Evolutionary conservation across 1,140 invertebrate species (phyloP).

Genomic region (Catajapyx aquilonaris): DNA sequence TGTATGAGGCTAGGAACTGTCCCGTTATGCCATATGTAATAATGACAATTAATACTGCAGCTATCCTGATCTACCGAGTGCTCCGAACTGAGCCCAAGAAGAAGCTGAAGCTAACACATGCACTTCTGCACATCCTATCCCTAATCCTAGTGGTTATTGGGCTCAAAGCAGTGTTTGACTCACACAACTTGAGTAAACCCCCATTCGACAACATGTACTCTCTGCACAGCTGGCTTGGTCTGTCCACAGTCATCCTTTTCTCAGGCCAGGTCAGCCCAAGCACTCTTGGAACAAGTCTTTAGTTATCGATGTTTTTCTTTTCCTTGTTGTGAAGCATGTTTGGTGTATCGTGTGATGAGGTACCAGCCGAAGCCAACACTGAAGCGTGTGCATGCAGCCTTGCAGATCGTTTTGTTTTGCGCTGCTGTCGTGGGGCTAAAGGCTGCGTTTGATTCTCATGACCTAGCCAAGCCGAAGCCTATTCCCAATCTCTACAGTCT

Average conservation of each 20-base stretch:
- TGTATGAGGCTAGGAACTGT: too few relatives aligned
- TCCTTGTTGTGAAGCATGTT: constrained; percentile 36
- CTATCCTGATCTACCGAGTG: constrained; percentile 61
- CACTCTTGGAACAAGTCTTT: background rate
- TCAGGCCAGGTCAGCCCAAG: background rate
- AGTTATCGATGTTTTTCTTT: constrained; percentile 2
- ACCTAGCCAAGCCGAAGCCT: constrained; percentile 28
- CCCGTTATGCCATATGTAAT: too few relatives aligned
- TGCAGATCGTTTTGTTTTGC: constrained; percentile 43
- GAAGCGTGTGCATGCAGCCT: constrained; percentile 51
- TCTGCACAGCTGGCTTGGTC: constrained; percentile 4
- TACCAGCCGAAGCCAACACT: constrained; percentile 46
- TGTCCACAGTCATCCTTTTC: constrained; percentile 5
- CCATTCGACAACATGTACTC: constrained; percentile 5
- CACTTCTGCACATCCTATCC: background rate
- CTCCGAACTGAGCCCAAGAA: constrained; percentile 51
- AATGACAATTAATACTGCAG: too few relatives aligned
- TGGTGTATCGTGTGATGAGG: constrained; percentile 61
- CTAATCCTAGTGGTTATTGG: background rate
- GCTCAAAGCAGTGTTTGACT: constrained; percentile 3
- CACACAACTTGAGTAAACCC: constrained; percentile 4
- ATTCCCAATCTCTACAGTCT: constrained; percentile 60
- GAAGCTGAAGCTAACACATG: constrained; percentile 46
- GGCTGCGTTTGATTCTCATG: constrained; percentile 71
- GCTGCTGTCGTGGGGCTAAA: constrained; percentile 44